Conservation (phyloP, 2,797 vertebrate species). For the Rhadinocentrus ornatus region DNA sequence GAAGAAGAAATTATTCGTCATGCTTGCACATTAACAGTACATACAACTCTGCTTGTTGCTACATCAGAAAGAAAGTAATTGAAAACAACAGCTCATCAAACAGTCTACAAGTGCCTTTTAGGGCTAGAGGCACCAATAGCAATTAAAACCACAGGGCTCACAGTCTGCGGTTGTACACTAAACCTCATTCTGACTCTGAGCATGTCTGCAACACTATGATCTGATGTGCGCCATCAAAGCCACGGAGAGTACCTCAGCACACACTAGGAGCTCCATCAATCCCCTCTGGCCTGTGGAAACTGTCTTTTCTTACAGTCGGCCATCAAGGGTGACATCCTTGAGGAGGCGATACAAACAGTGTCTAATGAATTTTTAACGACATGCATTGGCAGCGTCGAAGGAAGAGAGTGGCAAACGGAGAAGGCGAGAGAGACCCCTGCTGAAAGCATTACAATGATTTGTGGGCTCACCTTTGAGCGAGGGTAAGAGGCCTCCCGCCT, state of each 20-base stretch:
- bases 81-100: slow-evolving; percentile 15
- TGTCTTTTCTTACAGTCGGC: slow-evolving; percentile 55
- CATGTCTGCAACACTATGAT: slow-evolving; percentile 40
- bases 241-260: slow-evolving; percentile 41
- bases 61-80: background rate
- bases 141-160: slow-evolving; percentile 38
- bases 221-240: slow-evolving; percentile 57
- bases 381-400: slow-evolving; percentile 42
- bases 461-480: slow-evolving; percentile 79
- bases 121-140: slow-evolving; percentile 24
- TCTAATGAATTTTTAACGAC: slow-evolving; percentile 82
- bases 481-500: slow-evolving; percentile 65
- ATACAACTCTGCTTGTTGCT: background rate
- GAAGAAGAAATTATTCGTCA: background rate
- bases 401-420: slow-evolving; percentile 43
- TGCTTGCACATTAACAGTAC: background rate
- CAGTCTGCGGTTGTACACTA: slow-evolving; percentile 33
- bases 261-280: slow-evolving; percentile 58
- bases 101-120: slow-evolving; percentile 23
- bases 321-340: slow-evolving; percentile 77
- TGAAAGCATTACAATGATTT: slow-evolving; percentile 78
- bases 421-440: slow-evolving; percentile 47
- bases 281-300: slow-evolving; percentile 64
- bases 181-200: slow-evolving; percentile 43
- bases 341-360: slow-evolving; percentile 76